Base-by-base conservation (phyloP, 2,797 vertebrate species). In the Myripristis jacobus region DNA sequence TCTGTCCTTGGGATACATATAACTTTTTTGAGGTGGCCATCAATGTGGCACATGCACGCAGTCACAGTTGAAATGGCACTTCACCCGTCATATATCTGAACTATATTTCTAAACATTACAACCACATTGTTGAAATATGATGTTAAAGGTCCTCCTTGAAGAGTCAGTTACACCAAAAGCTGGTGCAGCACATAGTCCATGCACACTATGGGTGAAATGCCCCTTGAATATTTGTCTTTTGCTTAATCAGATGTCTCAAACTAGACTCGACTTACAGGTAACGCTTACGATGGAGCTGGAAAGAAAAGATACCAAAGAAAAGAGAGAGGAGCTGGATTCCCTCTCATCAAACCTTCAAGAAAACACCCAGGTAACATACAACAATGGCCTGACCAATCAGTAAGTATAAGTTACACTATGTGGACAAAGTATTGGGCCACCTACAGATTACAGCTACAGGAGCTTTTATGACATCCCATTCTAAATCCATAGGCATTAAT, bases 1-100 rank as follows among this genome's bases (percentile, higher is more conserved):
- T 76, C 56, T 86, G 90, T 81, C 90, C 89, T 92, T 91, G 90
- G 64, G 89, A 88, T 92, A 91, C 88, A 92, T 89, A 86, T 92
- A 89, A 88, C 90, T 79, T 79, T 72, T 75, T 77, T 70, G 41
- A 85, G 82, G 51, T 43, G 57, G 34, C 16, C 34, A 46, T 21
- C 29, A 18, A 36, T 38, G 70, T 34, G 54, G 55, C 59, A 73
- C 56, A 44, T 10, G 15, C 73, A 70, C 66, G 77, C 73, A 60
- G 11, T 22, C 56, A 59, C 48, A 69, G 6, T 62, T 43, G 13
- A 46, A 75, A 58, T 11, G 25, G 1, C 46, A 44, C 31, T 55
- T 31, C 5, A 1, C 5, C 12, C 51, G 19, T 60, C 3, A 36
- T 22, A 13, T 18, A 44, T 51, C 21, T 11, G 47, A 38, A 18